phyloP scores from a whole-genome alignment of 2,797 vertebrate genomes.

The Chaunax sp. region DNA sequence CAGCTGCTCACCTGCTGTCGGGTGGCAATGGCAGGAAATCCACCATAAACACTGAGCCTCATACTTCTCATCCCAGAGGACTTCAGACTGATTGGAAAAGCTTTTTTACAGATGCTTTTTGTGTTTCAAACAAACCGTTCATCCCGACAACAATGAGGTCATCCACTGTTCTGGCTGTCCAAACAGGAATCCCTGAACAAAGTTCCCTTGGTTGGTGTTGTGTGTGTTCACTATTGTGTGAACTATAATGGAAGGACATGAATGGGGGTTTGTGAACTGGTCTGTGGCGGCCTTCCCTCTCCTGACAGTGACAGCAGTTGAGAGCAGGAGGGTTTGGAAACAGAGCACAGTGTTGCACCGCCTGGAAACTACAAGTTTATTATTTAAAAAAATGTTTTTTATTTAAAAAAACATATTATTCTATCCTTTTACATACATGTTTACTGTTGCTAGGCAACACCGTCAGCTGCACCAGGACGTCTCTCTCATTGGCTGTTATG shows the following conservation, averaged over 20 bases:
- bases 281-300: not conserved
- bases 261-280: too few relatives aligned
- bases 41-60: constrained; percentile 35
- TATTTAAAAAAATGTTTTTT: too few relatives aligned
- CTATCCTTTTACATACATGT: too few relatives aligned
- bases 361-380: constrained; percentile 14
- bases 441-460: too few relatives aligned
- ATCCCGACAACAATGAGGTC: constrained; percentile 44
- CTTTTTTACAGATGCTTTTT: constrained; percentile 43
- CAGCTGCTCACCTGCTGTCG: constrained; percentile 55
- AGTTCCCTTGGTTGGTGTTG: constrained; percentile 10
- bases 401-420: too few relatives aligned
- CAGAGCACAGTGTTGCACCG: too few relatives aligned
- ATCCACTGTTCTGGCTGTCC: constrained; percentile 28
- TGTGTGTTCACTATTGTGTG: constrained; percentile 27
- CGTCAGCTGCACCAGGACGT: too few relatives aligned
- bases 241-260: constrained; percentile 21
- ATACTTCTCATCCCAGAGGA: constrained; percentile 23
- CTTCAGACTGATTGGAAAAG: constrained; percentile 9
- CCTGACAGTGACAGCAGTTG: constrained; percentile 23
- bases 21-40: constrained; percentile 53
- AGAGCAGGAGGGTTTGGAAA: constrained; percentile 13
- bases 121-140: constrained; percentile 43
- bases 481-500: too few relatives aligned
- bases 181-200: constrained; percentile 43